A percentile compares a stretch with the other conserved stretches of the same genome.
These are phyloP conservation scores for Craseonycteris thonglongyai DNA, from an alignment of 2,113 vertebrate species.

Conservation along the genomic window DNA sequence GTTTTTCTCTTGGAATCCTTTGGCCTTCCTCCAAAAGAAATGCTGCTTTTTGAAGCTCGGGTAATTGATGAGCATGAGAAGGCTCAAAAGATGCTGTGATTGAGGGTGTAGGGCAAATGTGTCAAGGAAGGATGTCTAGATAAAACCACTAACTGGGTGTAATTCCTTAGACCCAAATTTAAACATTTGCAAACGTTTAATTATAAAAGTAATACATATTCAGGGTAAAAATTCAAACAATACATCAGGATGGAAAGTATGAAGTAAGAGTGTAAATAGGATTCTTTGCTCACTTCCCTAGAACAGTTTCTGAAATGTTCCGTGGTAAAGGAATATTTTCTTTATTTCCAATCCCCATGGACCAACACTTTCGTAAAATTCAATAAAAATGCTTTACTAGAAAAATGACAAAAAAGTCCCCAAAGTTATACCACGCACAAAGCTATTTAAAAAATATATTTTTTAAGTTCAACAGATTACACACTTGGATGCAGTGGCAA, in stretches of 20 bases:
- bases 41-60: constrained; percentile 27
- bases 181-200: constrained; percentile 40
- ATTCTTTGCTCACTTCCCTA: neutral
- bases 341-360: neutral
- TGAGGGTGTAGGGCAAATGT: neutral
- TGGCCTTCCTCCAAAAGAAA: constrained; percentile 17
- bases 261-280: neutral
- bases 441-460: neutral
- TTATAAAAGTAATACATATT: neutral
- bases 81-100: neutral
- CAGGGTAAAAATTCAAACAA: constrained; percentile 20
- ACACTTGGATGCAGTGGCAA: neutral
- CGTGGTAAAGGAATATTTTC: neutral
- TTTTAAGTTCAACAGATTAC: neutral
- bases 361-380: neutral
- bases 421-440: neutral
- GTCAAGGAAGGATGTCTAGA: neutral
- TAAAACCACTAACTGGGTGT: constrained; percentile 5
- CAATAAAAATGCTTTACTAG: neutral
- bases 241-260: neutral
- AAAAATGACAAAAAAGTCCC: neutral
- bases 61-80: neutral
- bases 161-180: constrained; percentile 3
- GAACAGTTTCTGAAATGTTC: neutral
- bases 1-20: neutral